phyloP scores from a whole-genome alignment of 1,140 invertebrate species.

The Drosophila sturtevanti region DNA sequence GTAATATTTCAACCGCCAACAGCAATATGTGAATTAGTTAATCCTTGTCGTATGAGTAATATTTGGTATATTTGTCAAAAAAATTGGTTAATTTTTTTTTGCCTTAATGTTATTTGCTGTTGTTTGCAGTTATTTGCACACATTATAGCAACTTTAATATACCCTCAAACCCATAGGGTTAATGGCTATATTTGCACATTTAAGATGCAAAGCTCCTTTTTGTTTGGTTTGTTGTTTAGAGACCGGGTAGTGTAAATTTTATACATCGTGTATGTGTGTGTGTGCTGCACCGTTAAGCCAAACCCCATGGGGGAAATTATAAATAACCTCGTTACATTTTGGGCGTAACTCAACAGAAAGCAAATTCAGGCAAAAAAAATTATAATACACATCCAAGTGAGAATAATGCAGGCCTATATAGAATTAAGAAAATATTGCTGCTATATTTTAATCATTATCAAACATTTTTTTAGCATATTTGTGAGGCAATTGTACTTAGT shows the following conservation, averaged over 20 bases:
- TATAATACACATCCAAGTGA: neutral
- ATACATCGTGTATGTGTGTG: neutral
- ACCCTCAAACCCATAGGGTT: neutral
- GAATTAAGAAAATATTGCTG: too few species aligned
- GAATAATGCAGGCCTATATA: neutral
- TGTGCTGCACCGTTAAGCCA: neutral
- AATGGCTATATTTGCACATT: constrained; percentile 6
- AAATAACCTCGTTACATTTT: constrained; percentile 1
- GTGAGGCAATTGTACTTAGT: too few species aligned
- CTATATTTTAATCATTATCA: too few species aligned
- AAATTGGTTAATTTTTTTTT: neutral
- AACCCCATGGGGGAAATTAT: constrained; percentile 1
- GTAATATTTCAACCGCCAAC: constrained; percentile 2
- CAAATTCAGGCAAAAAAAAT: neutral
- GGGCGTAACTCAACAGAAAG: constrained; percentile 1
- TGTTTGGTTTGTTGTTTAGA: constrained; percentile 1
- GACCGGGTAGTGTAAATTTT: neutral
- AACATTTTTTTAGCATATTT: too few species aligned
- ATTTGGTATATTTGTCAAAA: neutral
- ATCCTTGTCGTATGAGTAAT: too few species aligned
- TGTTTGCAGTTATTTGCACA: neutral
- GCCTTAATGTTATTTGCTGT: too few species aligned
- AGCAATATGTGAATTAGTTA: too few species aligned
- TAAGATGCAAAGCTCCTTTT: constrained; percentile 2
- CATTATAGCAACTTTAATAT: neutral